Conservation (phyloP, 2,888 invertebrate genomes). For the Drosophila mercatorum region DNA sequence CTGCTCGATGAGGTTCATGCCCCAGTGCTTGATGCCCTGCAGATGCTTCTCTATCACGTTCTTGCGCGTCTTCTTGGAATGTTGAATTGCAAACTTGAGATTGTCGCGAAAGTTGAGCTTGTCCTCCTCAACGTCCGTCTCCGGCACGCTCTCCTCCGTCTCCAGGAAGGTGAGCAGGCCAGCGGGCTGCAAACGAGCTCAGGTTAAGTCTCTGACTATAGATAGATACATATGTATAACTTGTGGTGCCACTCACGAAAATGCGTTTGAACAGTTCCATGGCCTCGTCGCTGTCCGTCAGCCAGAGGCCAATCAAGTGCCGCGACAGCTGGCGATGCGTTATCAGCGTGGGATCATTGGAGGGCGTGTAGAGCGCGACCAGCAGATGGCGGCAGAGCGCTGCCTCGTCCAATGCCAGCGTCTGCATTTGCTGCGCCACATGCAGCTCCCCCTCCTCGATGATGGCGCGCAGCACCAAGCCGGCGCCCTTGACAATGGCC, state of each 20-base stretch:
- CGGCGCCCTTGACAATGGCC: conserved; percentile 99
- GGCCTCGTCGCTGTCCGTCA: conserved; percentile 96
- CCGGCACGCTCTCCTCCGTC: conserved; percentile 90
- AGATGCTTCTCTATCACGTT: conserved; percentile 93
- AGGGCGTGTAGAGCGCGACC: conserved; percentile 93
- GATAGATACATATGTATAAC: neutral
- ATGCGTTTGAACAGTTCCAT: conserved; percentile 93
- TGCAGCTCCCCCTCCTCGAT: conserved; percentile 98
- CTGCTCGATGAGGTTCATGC: conserved; percentile 85
- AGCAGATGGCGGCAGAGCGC: conserved; percentile 96
- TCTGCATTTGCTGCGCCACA: conserved; percentile 97
- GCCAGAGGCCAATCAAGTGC: conserved; percentile 98
- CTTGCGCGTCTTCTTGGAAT: conserved; percentile 88
- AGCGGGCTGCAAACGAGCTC: conserved; percentile 89
- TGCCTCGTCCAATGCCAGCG: conserved; percentile 97
- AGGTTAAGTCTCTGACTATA: neutral
- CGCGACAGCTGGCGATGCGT: conserved; percentile 96
- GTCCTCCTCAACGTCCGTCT: conserved; percentile 88
- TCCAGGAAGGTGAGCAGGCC: conserved; percentile 96
- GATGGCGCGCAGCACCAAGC: conserved; percentile 97
- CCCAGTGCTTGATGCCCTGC: conserved; percentile 89
- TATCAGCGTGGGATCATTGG: conserved; percentile 91
- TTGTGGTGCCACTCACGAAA: conserved; percentile 88
- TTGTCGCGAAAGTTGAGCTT: conserved; percentile 94
- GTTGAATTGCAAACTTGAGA: conserved; percentile 95